phyloP scores from a whole-genome alignment of 2,888 invertebrate species.

The Cephus sareptanus region DNA sequence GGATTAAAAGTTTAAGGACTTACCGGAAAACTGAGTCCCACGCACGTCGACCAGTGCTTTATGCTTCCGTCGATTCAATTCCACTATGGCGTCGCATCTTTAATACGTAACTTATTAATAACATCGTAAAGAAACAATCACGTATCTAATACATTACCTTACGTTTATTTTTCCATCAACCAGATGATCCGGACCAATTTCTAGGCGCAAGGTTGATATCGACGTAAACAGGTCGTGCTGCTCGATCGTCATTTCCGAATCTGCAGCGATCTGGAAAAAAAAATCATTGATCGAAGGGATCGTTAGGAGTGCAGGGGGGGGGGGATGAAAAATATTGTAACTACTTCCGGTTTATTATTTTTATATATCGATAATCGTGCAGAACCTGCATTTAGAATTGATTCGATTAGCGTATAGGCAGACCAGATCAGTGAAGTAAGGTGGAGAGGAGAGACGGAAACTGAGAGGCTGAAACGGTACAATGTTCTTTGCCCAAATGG shows the following conservation, averaged over 20 bases:
- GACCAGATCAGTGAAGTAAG: no score
- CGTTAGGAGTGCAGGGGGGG: not conserved
- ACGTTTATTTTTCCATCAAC: conserved; percentile 56
- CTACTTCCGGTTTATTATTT: no score
- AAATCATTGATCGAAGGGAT: not conserved
- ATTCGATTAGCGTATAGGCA: no score
- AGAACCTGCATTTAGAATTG: no score
- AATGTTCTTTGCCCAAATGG: no score
- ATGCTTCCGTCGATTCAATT: conserved; percentile 40
- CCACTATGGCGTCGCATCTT: conserved; percentile 55
- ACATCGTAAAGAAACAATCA: not conserved
- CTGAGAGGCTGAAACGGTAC: no score
- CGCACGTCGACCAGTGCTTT: conserved; percentile 42
- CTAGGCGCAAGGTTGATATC: conserved; percentile 63
- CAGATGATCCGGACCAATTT: conserved; percentile 62
- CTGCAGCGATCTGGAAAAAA: conserved; percentile 56
- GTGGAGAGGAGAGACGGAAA: no score
- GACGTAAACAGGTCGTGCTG: conserved; percentile 63
- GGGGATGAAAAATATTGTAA: not conserved
- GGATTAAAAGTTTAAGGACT: conserved; percentile 26
- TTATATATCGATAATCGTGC: no score
- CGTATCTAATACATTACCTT: conserved; percentile 44
- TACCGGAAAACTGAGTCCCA: conserved; percentile 55
- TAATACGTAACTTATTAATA: not conserved
- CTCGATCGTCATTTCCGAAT: conserved; percentile 55